Evolutionary conservation across 2,113 vertebrate genomes (phyloP).

Genomic region (Pungitius pungitius): DNA sequence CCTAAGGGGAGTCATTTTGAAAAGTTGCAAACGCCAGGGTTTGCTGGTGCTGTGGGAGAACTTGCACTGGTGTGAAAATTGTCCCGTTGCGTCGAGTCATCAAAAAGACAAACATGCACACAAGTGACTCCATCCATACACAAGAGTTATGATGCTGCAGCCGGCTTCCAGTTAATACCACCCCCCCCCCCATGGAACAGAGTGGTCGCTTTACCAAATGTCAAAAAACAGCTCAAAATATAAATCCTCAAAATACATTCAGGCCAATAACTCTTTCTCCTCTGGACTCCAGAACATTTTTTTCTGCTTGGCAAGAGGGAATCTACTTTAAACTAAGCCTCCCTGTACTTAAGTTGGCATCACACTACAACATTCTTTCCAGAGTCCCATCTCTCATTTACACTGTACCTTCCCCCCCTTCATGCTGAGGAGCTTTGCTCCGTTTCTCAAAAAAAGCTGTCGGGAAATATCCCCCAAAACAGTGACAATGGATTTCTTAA

Average conservation of each 20-base stretch:
- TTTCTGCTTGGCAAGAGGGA: neutral
- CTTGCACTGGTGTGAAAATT: conserved; percentile 11
- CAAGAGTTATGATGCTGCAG: neutral
- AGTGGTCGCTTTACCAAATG: neutral
- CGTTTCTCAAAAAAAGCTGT: conserved; percentile 18
- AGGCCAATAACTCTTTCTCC: neutral
- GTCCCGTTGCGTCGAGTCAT: conserved; percentile 6
- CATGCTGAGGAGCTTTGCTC: neutral
- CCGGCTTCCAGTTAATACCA: neutral
- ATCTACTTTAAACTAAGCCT: neutral
- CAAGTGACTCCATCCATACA: neutral
- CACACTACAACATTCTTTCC: neutral
- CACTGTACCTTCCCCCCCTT: neutral
- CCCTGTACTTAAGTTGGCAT: neutral
- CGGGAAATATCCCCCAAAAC: conserved; percentile 35
- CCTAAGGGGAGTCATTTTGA: conserved; percentile 56
- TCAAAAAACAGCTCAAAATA: neutral
- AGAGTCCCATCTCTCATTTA: neutral
- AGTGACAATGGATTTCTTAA: conserved; percentile 33
- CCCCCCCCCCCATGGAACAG: neutral
- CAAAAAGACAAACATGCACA: conserved; percentile 2
- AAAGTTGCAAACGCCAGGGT: conserved; percentile 58
- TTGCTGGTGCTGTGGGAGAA: conserved; percentile 27
- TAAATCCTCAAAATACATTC: neutral
- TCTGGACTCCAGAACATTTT: neutral